Evolutionary conservation across 2,888 invertebrate genomes (phyloP).

Genomic region (Furcula furcula): DNA sequence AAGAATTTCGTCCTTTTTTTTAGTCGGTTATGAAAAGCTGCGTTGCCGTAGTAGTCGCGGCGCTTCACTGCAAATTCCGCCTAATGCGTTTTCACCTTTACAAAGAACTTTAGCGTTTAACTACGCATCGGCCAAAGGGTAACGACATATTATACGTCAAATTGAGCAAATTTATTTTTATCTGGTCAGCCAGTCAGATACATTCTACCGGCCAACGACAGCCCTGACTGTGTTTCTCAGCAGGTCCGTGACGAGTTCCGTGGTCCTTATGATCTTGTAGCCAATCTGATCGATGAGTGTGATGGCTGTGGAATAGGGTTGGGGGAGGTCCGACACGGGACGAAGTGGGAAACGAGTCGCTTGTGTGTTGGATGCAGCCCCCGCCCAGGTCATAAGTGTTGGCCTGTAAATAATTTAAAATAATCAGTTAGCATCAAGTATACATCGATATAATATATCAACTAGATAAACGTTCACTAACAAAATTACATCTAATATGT

Average conservation of each 20-base stretch:
- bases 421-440: no score
- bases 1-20: no score
- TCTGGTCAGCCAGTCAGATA: neutral
- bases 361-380: slow-evolving; percentile 44
- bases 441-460: no score
- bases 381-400: slow-evolving; percentile 49
- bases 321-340: slow-evolving; percentile 45
- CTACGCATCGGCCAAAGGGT: neutral
- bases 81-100: no score
- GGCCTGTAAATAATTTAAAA: slow-evolving; percentile 64
- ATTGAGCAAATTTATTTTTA: neutral
- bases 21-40: no score
- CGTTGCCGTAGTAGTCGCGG: no score
- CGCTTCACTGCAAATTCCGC: no score
- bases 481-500: no score
- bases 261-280: slow-evolving; percentile 72
- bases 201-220: slow-evolving; percentile 56
- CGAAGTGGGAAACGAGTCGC: slow-evolving; percentile 59
- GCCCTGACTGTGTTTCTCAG: slow-evolving; percentile 71
- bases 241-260: slow-evolving; percentile 70
- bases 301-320: slow-evolving; percentile 63
- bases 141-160: neutral
- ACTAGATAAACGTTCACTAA: no score
- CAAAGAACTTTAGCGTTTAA: no score
- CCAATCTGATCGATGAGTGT: slow-evolving; percentile 75